These are phyloP conservation scores for Lacanobia wlatinum DNA, from an alignment of 2,888 invertebrate species.

Conservation along the genomic window DNA sequence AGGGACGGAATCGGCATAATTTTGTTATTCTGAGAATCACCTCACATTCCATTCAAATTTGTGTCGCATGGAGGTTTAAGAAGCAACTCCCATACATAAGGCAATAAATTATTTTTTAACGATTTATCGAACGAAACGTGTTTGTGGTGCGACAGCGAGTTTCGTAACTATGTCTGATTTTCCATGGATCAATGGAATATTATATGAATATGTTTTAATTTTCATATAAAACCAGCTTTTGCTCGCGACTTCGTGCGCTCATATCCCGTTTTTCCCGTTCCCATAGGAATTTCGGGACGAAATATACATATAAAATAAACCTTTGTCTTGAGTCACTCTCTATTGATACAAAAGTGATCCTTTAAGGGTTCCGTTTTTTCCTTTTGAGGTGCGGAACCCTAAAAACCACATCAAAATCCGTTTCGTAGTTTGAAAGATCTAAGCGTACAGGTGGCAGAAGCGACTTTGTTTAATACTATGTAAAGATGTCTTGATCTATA, in stretches of 20 bases:
- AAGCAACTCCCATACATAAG: slow-evolving; percentile 7
- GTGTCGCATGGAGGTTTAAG: not conserved
- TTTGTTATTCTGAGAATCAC: slow-evolving; percentile 3
- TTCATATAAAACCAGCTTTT: not conserved
- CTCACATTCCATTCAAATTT: slow-evolving; percentile 22
- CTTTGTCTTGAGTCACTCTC: too few species aligned
- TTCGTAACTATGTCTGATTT: slow-evolving; percentile 12
- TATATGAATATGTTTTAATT: slow-evolving; percentile 2
- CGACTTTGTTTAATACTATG: too few species aligned
- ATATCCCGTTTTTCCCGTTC: too few species aligned
- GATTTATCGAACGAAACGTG: slow-evolving; percentile 4
- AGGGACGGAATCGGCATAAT: not conserved
- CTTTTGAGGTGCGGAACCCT: too few species aligned
- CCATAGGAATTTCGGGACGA: too few species aligned
- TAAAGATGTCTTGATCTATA: not conserved
- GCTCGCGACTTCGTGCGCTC: too few species aligned
- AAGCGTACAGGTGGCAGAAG: too few species aligned
- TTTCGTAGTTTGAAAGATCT: too few species aligned
- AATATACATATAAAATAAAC: too few species aligned
- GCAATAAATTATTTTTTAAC: slow-evolving; percentile 21
- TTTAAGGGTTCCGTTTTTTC: too few species aligned
- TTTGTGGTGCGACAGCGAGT: slow-evolving; percentile 2
- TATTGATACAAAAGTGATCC: too few species aligned
- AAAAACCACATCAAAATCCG: too few species aligned
- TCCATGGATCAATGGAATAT: not conserved